Evolutionary conservation across 2,797 vertebrate genomes (phyloP).

Genomic region (Denticeps clupeoides): DNA sequence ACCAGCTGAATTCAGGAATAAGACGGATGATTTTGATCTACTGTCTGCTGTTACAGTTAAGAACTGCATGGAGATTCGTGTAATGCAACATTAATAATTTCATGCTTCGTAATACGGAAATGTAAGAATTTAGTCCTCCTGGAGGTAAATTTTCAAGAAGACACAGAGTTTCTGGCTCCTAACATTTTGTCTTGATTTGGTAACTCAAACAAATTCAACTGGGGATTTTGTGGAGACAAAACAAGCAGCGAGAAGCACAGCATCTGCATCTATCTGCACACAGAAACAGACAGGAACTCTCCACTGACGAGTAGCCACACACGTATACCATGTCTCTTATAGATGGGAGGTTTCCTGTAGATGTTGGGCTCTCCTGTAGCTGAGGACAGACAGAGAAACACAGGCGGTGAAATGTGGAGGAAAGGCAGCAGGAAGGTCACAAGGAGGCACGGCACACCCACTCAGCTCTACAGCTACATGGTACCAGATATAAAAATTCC

Average conservation of each 20-base stretch:
- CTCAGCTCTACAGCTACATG: too few relatives aligned
- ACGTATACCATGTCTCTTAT: slow-evolving; percentile 79
- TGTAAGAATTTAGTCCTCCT: too few relatives aligned
- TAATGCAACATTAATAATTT: too few relatives aligned
- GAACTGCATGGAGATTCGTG: neutral
- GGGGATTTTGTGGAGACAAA: slow-evolving; percentile 3
- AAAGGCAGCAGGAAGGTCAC: slow-evolving; percentile 15
- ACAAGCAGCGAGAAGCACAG: neutral
- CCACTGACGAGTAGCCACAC: slow-evolving; percentile 7
- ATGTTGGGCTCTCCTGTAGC: slow-evolving; percentile 82
- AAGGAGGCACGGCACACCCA: too few relatives aligned
- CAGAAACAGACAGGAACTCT: neutral
- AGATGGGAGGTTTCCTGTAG: slow-evolving; percentile 92
- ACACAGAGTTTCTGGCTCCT: too few relatives aligned
- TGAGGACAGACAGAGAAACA: slow-evolving; percentile 41
- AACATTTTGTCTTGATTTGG: neutral
- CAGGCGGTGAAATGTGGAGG: neutral
- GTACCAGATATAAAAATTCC: too few relatives aligned
- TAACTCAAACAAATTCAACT: neutral
- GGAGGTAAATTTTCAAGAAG: too few relatives aligned
- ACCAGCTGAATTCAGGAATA: neutral
- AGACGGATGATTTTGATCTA: neutral
- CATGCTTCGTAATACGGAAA: too few relatives aligned
- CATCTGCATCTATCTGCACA: slow-evolving; percentile 1
- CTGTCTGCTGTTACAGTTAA: neutral